Conservation (phyloP, 1,140 invertebrate species). For the Eurosta solidaginis region DNA sequence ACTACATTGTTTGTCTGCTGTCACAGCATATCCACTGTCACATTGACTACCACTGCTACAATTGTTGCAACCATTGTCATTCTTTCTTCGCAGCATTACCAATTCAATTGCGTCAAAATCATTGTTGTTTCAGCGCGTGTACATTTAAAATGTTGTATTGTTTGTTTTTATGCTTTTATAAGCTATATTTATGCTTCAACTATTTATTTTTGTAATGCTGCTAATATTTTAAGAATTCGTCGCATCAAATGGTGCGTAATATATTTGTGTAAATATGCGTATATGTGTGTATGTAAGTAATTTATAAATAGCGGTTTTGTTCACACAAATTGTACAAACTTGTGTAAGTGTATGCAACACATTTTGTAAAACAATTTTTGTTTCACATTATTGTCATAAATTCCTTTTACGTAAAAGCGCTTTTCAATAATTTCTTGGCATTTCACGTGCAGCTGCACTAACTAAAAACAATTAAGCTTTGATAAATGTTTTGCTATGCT, state of each 20-base stretch:
- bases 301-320: too few species aligned
- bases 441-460: not conserved
- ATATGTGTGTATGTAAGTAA: not conserved
- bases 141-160: constrained; percentile 6
- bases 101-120: constrained; percentile 23
- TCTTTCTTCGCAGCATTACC: not conserved
- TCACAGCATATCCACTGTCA: not conserved
- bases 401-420: not conserved
- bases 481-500: not conserved
- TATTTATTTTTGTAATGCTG: not conserved
- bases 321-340: too few species aligned
- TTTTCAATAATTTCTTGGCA: not conserved
- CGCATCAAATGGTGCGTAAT: constrained; percentile 17
- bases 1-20: not conserved
- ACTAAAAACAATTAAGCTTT: constrained; percentile 1
- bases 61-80: constrained; percentile 25
- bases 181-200: not conserved
- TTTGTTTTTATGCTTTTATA: not conserved
- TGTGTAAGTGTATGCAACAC: too few species aligned
- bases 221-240: constrained; percentile 6
- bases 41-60: not conserved
- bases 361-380: too few species aligned
- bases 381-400: too few species aligned
- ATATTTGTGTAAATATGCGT: not conserved
- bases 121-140: not conserved